phyloP scores from a whole-genome alignment of 2,797 vertebrate species.

The Anguilla anguilla region DNA sequence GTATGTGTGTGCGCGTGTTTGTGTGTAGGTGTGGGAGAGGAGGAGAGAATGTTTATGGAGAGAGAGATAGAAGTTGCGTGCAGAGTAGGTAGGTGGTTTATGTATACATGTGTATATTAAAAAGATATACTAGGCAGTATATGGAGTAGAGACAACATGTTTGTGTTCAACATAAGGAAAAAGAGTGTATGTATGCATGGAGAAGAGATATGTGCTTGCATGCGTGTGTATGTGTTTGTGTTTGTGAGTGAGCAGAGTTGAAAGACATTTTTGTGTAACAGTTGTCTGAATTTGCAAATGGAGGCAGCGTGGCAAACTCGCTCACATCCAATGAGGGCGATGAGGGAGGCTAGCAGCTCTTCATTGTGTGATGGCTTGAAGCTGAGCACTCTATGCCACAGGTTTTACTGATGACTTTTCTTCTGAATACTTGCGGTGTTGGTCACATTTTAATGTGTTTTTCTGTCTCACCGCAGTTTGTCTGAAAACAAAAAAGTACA shows the following conservation, averaged over 20 bases:
- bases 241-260: neutral
- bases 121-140: neutral
- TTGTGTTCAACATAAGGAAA: neutral
- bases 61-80: neutral
- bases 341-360: neutral
- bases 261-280: neutral
- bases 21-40: neutral
- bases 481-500: neutral
- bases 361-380: neutral
- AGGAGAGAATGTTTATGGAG: neutral
- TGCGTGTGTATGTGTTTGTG: neutral
- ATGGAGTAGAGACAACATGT: neutral
- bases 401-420: constrained; percentile 21
- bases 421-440: neutral
- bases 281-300: neutral
- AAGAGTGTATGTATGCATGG: neutral
- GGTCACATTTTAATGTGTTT: constrained; percentile 19
- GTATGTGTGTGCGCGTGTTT: neutral
- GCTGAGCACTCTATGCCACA: neutral
- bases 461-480: neutral
- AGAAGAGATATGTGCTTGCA: neutral
- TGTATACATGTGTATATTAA: neutral
- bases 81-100: neutral
- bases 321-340: constrained; percentile 4
- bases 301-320: neutral